Base-by-base conservation (phyloP, 2,113 vertebrate genomes). In the Manacus vitellinus region DNA sequence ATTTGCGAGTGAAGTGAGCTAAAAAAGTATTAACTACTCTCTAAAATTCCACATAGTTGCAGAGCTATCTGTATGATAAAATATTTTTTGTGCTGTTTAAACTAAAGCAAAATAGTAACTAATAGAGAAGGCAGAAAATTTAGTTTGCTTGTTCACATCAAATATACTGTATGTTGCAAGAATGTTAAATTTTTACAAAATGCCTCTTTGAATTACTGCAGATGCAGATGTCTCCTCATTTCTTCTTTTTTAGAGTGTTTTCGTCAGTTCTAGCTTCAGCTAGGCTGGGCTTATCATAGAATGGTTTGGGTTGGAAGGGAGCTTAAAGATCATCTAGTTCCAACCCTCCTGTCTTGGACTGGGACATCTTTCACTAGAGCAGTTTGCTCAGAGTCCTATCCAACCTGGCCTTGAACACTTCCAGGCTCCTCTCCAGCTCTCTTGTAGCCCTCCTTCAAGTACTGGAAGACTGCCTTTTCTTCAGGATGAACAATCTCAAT, bases 321-420 rank as follows among this genome's bases (percentile, higher is more conserved):
- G 22, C 5, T 44, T 43, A 52, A 20, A 66, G 8, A 23, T 24
- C 33, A 39, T 4, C 27, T 8, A 66, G 49, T 52, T 74, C 37
- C 27, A 73, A 17, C 1, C 1, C 3, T 12, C 1, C 9, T 59
- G 12, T 15, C 2, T 0, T 39, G 37, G 61, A 4, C 37, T 46
- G 44, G 4, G 28, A 46, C 13, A 22, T 4, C 16, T 46, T 52
- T 8, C 19, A 25, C 18, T 30, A 11, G 5, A 67, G 8, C 4
- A 33, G 33, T 14, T 25, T 68, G 16, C 28, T 61, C 16, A 39
- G n/a, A 67, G 7, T 3, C 9, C 24, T 20, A 25, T 61, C 24
- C 46, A 54, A 24, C 4, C 15, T 68, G 46, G 16, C 13, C n/a
- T 67, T 46, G 62, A 82, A 11, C 23, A 21, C 23, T 39, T 67